Base-by-base conservation (phyloP, 1,140 invertebrate species). In the Hypsibius dujardini region DNA sequence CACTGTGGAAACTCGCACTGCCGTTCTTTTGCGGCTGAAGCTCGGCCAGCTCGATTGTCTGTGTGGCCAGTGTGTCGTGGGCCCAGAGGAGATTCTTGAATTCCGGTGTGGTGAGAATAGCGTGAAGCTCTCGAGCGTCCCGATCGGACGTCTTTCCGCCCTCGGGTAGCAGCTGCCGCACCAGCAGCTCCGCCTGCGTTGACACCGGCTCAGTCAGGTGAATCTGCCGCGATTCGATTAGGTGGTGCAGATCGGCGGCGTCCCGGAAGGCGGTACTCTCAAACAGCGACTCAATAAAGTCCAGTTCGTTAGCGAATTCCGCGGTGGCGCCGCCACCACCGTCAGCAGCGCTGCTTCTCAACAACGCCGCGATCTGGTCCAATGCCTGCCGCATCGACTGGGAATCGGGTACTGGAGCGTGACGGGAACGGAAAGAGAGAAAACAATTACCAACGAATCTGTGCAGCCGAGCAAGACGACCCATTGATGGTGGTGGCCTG, bases 201-300 rank as follows among this genome's bases (percentile, higher is more conserved):
- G 73, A 73, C n/a, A 73, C 72, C 12, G 77, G 72, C 47, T 73
- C 73, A 2, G 73, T 72, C 1, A 73, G 75, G 2, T 75, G 75
- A 0, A 73, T 75, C 14, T 73, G 72, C 1, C 74, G 73, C 1
- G 75, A 76, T 7, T 70, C 46, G 2, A 79, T 72, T 75, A 77
- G 77, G 60, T 77, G 75, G 72, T 80, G 78, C 2, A 79, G 72
- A 46, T 73, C 70, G 2, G 79, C 76, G 2, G 90, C 90, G 50
- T 88, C 85, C 59, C 88, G 87, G 76, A 96, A 90, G 75, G 86
- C 86, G 28, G 86, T 86, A 73, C 88, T 88, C 7, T 88, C 82
- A 74, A 95, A 84, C 42, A 93, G 84, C 47, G 85, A 85, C 72
- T 89, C 86, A 40, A 94, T 87, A 1, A 87, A 86, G 12, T 87